A percentile compares a stretch with the other conserved stretches of the same genome.
These are phyloP conservation scores for Cladorhizidae sp. DNA, from an alignment of 37 sponge, comb jelly and placozoan genomes.

Conservation along the genomic window DNA sequence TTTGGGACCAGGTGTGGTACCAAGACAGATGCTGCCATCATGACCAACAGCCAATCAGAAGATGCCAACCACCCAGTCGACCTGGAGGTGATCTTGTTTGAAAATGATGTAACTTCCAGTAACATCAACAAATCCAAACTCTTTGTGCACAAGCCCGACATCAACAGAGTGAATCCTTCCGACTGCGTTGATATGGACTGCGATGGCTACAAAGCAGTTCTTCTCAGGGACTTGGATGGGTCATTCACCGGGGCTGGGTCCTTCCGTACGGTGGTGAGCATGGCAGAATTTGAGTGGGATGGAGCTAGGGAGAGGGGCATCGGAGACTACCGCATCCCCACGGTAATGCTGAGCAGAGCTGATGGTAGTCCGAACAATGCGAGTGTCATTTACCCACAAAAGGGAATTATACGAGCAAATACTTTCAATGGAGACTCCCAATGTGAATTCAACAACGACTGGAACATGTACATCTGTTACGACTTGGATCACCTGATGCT, in stretches of 20 bases:
- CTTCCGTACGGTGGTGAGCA: slow-evolving; percentile 51
- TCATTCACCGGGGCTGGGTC: slow-evolving; percentile 38
- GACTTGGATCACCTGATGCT: slow-evolving; percentile 85
- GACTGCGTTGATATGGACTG: slow-evolving; percentile 99
- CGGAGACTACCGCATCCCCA: slow-evolving; percentile 91
- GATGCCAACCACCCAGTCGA: slow-evolving; percentile 79
- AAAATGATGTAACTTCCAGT: background rate
- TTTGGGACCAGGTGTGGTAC: slow-evolving; percentile 14
- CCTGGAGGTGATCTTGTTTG: slow-evolving; percentile 13
- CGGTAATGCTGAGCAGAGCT: slow-evolving; percentile 63
- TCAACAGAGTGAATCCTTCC: slow-evolving; percentile 84
- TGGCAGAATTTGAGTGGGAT: slow-evolving; percentile 94
- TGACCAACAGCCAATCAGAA: slow-evolving; percentile 59
- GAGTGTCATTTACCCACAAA: slow-evolving; percentile 56
- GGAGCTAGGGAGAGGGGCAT: slow-evolving; percentile 76
- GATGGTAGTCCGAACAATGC: slow-evolving; percentile 49
- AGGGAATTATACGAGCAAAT: slow-evolving; percentile 77
- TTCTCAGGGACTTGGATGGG: slow-evolving; percentile 80
- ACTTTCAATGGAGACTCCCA: slow-evolving; percentile 10
- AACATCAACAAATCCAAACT: slow-evolving; percentile 29
- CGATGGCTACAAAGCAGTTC: slow-evolving; percentile 88
- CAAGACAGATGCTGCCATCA: slow-evolving; percentile 56
- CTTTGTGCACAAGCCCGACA: slow-evolving; percentile 52
- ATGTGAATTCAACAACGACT: slow-evolving; percentile 58
- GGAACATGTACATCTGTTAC: slow-evolving; percentile 82